These are phyloP conservation scores for Andrena cerasifolii DNA, from an alignment of 1,140 invertebrate species.

Conservation along the genomic window DNA sequence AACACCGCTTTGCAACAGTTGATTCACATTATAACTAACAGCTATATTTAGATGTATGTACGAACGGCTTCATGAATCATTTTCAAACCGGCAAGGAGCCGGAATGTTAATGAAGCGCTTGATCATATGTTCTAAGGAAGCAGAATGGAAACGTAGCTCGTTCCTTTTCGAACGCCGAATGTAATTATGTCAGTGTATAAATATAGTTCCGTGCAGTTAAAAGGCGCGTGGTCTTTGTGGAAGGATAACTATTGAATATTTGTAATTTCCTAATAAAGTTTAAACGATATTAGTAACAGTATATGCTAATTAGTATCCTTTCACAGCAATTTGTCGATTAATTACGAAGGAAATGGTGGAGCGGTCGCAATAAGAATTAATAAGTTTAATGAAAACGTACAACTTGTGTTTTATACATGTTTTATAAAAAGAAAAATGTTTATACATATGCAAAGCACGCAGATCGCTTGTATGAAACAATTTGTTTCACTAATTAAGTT, in stretches of 20 bases:
- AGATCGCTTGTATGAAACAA: constrained; percentile 36
- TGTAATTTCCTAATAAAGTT: constrained; percentile 50
- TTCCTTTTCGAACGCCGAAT: constrained; percentile 24
- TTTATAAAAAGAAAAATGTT: constrained; percentile 37
- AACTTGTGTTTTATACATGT: constrained; percentile 27
- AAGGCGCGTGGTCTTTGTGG: constrained; percentile 9
- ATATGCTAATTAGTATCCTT: constrained; percentile 3
- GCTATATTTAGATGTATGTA: constrained; percentile 20
- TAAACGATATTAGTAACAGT: constrained; percentile 24
- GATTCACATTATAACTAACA: constrained; percentile 36
- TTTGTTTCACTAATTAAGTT: background rate
- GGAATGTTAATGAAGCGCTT: constrained; percentile 17
- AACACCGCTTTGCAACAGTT: constrained; percentile 39
- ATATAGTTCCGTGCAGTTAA: constrained; percentile 22
- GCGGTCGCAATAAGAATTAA: constrained; percentile 17
- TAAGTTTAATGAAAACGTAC: constrained; percentile 30
- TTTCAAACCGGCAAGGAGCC: constrained; percentile 17
- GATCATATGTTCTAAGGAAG: constrained; percentile 20
- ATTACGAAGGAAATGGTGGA: background rate
- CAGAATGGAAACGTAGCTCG: background rate
- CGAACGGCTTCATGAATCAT: background rate
- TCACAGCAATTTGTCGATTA: no score
- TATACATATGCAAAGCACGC: constrained; percentile 8
- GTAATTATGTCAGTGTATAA: constrained; percentile 30
- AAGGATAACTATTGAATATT: constrained; percentile 34